A percentile compares a stretch with the other conserved stretches of the same genome.
phyloP scores from a whole-genome alignment of 2,797 vertebrate genomes.

The Moxostoma hubbsi region DNA sequence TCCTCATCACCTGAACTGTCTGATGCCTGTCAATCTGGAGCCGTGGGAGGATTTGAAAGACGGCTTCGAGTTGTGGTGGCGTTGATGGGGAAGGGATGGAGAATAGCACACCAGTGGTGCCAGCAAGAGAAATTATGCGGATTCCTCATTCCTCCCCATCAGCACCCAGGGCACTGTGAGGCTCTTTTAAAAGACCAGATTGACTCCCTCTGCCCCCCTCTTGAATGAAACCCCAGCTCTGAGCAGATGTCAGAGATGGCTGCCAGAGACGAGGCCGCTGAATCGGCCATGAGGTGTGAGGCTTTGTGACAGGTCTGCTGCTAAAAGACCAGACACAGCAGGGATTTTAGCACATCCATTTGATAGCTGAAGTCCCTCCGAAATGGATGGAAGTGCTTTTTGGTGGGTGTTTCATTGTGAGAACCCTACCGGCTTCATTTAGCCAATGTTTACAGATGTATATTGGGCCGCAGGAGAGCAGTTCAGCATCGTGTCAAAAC shows the following conservation, averaged over 20 bases:
- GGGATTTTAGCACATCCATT: constrained; percentile 65
- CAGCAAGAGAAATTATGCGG: constrained; percentile 62
- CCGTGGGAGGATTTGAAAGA: constrained; percentile 64
- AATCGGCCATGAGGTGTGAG: constrained; percentile 60
- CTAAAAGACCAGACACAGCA: constrained; percentile 63
- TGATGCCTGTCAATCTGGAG: constrained; percentile 68
- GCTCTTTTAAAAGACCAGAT: constrained; percentile 65
- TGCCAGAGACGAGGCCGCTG: constrained; percentile 60
- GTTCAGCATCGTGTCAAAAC: constrained; percentile 53
- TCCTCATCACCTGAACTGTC: constrained; percentile 71
- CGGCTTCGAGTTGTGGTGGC: constrained; percentile 57
- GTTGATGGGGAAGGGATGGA: constrained; percentile 60
- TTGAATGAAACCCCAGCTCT: constrained; percentile 68
- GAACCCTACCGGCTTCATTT: constrained; percentile 54
- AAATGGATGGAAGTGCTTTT: constrained; percentile 54
- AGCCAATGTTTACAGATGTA: constrained; percentile 66
- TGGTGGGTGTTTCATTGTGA: constrained; percentile 60
- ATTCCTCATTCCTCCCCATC: constrained; percentile 58
- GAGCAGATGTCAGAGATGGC: constrained; percentile 69
- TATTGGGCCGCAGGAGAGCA: constrained; percentile 51
- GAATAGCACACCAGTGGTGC: constrained; percentile 65
- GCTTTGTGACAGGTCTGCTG: constrained; percentile 64
- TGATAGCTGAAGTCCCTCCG: constrained; percentile 58
- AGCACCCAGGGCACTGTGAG: constrained; percentile 57
- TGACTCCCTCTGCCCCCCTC: constrained; percentile 66